These are phyloP conservation scores for Eulemur mongoz DNA, from an alignment of 2,797 vertebrate genomes.

Conservation along the genomic window DNA sequence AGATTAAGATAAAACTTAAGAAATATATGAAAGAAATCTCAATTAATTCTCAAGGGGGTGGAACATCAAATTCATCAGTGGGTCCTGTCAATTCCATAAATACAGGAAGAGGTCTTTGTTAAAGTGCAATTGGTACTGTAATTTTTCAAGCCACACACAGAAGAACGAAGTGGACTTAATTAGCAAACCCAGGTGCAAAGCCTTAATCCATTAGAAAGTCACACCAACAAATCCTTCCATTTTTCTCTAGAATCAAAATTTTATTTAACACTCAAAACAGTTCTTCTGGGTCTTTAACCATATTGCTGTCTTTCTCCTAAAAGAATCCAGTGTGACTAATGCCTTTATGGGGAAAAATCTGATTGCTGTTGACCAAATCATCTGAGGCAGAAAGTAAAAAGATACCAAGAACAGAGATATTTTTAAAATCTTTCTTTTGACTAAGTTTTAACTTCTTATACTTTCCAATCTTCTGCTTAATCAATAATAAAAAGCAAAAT, in stretches of 20 bases:
- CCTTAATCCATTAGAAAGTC: slow-evolving; percentile 44
- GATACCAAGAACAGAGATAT: not conserved
- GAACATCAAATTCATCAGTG: slow-evolving; percentile 81
- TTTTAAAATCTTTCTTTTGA: slow-evolving; percentile 24
- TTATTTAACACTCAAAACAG: slow-evolving; percentile 59
- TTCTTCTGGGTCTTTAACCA: slow-evolving; percentile 25
- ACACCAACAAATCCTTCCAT: slow-evolving; percentile 81
- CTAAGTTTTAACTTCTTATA: slow-evolving; percentile 43
- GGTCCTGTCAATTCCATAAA: slow-evolving; percentile 77
- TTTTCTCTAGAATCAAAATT: slow-evolving; percentile 83
- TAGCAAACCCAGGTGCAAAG: slow-evolving; percentile 77
- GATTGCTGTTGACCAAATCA: slow-evolving; percentile 24
- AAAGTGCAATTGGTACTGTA: slow-evolving; percentile 70
- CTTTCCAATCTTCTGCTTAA: slow-evolving; percentile 30
- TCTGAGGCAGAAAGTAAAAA: slow-evolving; percentile 14
- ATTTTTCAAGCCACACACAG: slow-evolving; percentile 76
- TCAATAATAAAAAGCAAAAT: slow-evolving; percentile 54
- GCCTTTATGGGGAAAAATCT: not conserved
- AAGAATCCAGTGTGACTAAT: slow-evolving; percentile 50
- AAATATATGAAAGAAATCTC: slow-evolving; percentile 82
- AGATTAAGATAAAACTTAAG: slow-evolving; percentile 86
- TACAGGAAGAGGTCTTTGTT: slow-evolving; percentile 79
- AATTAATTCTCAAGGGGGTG: slow-evolving; percentile 13
- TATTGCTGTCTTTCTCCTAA: slow-evolving; percentile 59
- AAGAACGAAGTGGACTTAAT: slow-evolving; percentile 41